Percentiles rank a stretch among this genome's conserved stretches.
phyloP scores from a whole-genome alignment of 1,140 invertebrate genomes.

The Temnothorax curvispinosus region DNA sequence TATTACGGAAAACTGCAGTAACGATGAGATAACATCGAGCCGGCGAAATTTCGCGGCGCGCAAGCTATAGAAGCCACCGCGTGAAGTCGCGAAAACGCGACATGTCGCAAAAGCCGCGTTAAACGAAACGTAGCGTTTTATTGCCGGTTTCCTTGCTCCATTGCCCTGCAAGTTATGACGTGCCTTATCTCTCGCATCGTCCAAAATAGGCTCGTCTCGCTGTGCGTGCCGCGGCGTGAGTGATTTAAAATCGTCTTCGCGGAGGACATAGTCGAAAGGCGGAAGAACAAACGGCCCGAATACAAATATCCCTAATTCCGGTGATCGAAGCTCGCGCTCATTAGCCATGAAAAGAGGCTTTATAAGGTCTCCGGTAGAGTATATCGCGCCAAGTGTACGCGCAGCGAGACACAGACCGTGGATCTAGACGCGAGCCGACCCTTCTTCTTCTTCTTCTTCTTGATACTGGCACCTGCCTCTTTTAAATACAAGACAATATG shows the following conservation, averaged over 20 bases:
- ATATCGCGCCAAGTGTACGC: too few species aligned
- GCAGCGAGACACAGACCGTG: too few species aligned
- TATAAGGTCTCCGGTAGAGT: too few species aligned
- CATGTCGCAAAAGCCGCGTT: neutral
- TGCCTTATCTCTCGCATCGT: constrained; percentile 26
- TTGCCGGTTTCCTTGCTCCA: neutral
- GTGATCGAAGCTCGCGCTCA: neutral
- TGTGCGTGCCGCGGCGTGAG: neutral
- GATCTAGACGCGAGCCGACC: too few species aligned
- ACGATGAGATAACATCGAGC: neutral
- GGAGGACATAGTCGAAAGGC: neutral
- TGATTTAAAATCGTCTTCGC: constrained; percentile 11
- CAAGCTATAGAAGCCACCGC: neutral
- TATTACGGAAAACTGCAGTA: neutral
- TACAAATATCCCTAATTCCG: neutral
- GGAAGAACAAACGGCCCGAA: neutral
- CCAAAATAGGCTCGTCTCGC: neutral
- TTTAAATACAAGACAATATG: too few species aligned
- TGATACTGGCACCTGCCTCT: too few species aligned
- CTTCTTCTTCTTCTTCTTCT: too few species aligned
- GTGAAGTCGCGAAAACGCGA: too few species aligned
- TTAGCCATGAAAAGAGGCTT: neutral
- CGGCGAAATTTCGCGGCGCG: neutral
- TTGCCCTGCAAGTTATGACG: neutral
- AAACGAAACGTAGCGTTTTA: neutral